Evolutionary conservation across 2,113 vertebrate genomes (phyloP), one percentile per base, ranked within the genome.

Genomic region (Galbula dea): DNA sequence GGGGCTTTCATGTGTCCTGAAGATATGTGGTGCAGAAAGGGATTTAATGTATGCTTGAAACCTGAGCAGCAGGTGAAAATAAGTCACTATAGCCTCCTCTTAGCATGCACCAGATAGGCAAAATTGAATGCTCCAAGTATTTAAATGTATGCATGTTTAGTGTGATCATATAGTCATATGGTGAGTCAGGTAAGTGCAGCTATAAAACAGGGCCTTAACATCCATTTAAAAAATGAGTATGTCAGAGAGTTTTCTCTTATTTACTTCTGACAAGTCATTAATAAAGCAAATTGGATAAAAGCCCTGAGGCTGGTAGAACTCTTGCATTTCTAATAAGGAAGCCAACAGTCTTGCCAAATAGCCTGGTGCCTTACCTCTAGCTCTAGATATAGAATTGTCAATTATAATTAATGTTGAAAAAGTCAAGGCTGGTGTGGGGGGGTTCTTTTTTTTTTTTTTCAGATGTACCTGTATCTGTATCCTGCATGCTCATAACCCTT

Each of bases 201-300:
- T 89, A 22, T 91, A 20, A 82, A 94, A 86, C 45, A 72, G 52
- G 6, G n/a, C 37, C 83, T 93, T 93, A 94, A 76, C 59, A 83
- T 58, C 41, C 5, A 0, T 80, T 91, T 88, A 6, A 89, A 87
- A 93, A 96, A 76, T 49, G 14, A 91, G 22, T 84, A 49, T 73
- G 58, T 89, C 82, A 68, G 34, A 85, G 74, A 48, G 20, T 91
- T 87, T 95, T 88, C 75, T 94, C 80, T 88, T 93, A 72, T 67
- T 94, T 96, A 92, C 83, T 96, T 90, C 49, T 89, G 86, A 90
- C 81, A 92, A 90, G 92, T 86, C 66, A 92, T 95, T 95, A 96
- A 93, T 96, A 93, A 79, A 93, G 57, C 73, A 92, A 91, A 93
- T 90, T 74, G 88, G 77, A 82, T 95, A 93, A 94, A 93, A 92